Evolutionary conservation across 2,113 vertebrate genomes (phyloP).

Genomic region (Dromiciops gliroides): DNA sequence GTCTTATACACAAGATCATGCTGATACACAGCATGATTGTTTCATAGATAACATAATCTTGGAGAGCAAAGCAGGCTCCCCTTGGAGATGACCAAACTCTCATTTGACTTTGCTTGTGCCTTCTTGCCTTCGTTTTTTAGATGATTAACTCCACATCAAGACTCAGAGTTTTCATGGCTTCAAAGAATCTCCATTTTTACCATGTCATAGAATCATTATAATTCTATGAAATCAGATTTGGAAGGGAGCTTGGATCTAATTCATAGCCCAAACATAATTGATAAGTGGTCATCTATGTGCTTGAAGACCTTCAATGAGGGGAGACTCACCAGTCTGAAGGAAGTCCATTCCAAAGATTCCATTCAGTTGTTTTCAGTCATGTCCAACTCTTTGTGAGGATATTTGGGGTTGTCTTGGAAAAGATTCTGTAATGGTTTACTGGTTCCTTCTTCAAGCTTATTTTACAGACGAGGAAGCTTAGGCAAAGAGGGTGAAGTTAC

Average conservation of each 20-base stretch:
- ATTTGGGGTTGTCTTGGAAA: not conserved
- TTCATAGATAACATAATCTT: not conserved
- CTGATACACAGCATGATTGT: constrained; percentile 49
- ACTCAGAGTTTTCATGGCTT: not conserved
- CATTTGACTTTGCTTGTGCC: not conserved
- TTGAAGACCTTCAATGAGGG: not conserved
- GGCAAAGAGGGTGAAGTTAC: not conserved
- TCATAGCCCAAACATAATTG: not conserved
- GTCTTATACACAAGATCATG: constrained; percentile 8
- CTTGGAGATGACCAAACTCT: not conserved
- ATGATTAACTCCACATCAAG: not conserved
- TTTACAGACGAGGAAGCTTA: not conserved
- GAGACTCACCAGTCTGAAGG: not conserved
- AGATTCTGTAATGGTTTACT: not conserved
- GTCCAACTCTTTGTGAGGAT: not conserved
- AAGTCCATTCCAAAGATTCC: not conserved
- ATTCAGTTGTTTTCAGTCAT: not conserved
- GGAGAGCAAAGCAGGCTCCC: not conserved
- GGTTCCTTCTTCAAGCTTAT: not conserved
- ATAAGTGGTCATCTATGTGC: not conserved
- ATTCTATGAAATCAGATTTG: not conserved
- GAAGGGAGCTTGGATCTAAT: not conserved
- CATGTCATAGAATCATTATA: not conserved
- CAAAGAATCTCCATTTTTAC: not conserved
- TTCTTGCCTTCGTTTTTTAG: not conserved